Evolutionary conservation across 2,888 invertebrate genomes (phyloP), one percentile per base, ranked within the genome.

Genomic region (Hermaeophaga mercurialis): DNA sequence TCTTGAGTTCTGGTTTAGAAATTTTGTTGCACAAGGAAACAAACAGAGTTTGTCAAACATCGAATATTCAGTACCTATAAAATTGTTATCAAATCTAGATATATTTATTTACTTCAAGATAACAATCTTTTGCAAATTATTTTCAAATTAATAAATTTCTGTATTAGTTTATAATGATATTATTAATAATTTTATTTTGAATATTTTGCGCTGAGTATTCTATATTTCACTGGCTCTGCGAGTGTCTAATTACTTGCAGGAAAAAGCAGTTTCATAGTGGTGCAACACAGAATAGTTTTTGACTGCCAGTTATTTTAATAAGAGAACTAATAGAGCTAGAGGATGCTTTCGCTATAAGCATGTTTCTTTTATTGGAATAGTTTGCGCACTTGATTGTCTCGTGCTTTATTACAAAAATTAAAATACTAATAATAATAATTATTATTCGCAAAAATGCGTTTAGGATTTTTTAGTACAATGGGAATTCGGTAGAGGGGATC

Each of bases 381-480:
- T 52, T 33, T 34, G 71, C 72, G 76, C 76, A 76, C 75, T 73
- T 77, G 77, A 77, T 77, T 77, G 77, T 77, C 77, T 72, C 69
- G 75, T 76, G 75, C 61, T 52, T 59, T 65, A 61, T 43, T 43
- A 52, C 33, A 50, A 50, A 50, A 67, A 67, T 66, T 54, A 66
- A 66, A 66, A 67, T 67, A 63, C 39, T 55, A 12, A 11, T 11
- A 33, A 15, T 17, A 52, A 52, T 34, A 26, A 38, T n/a, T n/a
- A n/a, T n/a, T n/a, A n/a, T 36, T 47, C 46, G 34, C 46, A 24
- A n/a, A 18, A 36, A 14, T 7, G 33, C n/a, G n/a, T 7, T 9
- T 9, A n/a, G 33, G 5, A 17, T 36, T 33, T 33, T 33, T 14
- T 36, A 17, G 36, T 36, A 36, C 36, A 36, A 36, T 28, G 28